Percentiles rank a stretch among this genome's conserved stretches.
Conservation (phyloP, 2,797 vertebrate species). For the Capromys pilorides region DNA sequence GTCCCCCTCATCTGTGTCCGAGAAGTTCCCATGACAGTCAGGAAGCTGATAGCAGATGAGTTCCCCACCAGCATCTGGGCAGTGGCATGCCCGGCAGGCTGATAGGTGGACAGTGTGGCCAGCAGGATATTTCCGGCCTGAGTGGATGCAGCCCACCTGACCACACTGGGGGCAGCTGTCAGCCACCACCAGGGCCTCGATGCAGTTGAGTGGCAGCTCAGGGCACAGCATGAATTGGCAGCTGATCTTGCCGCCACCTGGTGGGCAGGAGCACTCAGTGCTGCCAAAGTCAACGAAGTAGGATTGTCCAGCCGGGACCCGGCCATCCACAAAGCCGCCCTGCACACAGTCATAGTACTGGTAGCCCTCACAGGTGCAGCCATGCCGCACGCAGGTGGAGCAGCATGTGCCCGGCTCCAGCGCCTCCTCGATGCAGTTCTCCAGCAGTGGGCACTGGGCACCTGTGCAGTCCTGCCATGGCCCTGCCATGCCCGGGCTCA, state of each 20-base stretch:
- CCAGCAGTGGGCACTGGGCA: slow-evolving; percentile 87
- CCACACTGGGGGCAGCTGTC: slow-evolving; percentile 94
- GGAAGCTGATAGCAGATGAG: slow-evolving; percentile 95
- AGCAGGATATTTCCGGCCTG: slow-evolving; percentile 90
- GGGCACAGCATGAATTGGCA: slow-evolving; percentile 97
- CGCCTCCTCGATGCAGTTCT: slow-evolving; percentile 93
- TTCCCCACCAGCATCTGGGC: slow-evolving; percentile 91
- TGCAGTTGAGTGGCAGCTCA: slow-evolving; percentile 93
- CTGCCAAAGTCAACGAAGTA: slow-evolving; percentile 98
- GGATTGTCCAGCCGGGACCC: slow-evolving; percentile 93
- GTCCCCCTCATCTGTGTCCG: slow-evolving; percentile 83
- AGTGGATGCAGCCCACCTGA: slow-evolving; percentile 90
- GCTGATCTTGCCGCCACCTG: slow-evolving; percentile 93
- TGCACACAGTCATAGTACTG: slow-evolving; percentile 96
- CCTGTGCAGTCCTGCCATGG: slow-evolving; percentile 91
- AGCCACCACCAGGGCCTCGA: slow-evolving; percentile 88
- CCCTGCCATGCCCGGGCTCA: slow-evolving; percentile 70
- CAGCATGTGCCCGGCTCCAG: slow-evolving; percentile 91
- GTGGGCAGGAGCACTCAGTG: slow-evolving; percentile 95
- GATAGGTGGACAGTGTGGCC: slow-evolving; percentile 94
- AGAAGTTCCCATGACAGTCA: slow-evolving; percentile 86
- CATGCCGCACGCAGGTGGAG: slow-evolving; percentile 89
- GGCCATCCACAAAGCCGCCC: slow-evolving; percentile 93
- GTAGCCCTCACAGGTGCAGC: slow-evolving; percentile 95
- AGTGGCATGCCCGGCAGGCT: slow-evolving; percentile 93